Base-by-base conservation (phyloP, 2,797 vertebrate genomes). In the Poliocrania exsul region DNA sequence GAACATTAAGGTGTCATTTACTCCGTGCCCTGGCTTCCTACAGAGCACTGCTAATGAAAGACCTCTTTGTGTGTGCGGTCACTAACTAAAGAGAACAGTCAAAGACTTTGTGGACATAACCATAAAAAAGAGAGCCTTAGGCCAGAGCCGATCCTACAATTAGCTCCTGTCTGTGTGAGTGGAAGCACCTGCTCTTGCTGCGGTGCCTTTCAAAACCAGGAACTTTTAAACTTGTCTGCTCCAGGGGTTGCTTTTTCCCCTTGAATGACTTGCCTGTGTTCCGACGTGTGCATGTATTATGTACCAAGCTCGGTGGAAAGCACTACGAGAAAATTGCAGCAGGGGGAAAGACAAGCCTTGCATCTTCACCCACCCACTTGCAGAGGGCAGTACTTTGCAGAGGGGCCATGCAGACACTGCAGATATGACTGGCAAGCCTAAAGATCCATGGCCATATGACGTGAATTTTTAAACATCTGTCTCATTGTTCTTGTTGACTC, bases 1-100 rank as follows among this genome's bases (percentile, higher is more conserved):
- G 96, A 98, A 96, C 96, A 95, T 97, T 97, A 97, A 97, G 95
- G 88, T 98, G 97, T 98, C 97, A 96, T 97, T 98, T 97, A 97
- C 97, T 97, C 51, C 5, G 78, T 91, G 94, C 92, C 88, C 90
- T 89, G 92, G 94, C 96, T 97, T 97, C 94, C 92, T 95, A 95
- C 69, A 86, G 86, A 97, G 87, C 80, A 3, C 83, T 87, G 86
- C 88, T 96, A 96, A 97, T 97, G 97, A 98, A 98, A 98, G 97
- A 82, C 92, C 33, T 93, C 97, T 97, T 98, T 98, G 97, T 98
- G 83, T 79, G 74, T 72, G 73, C 49, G 57, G 94, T 94, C 95
- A 96, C 84, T 96, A 96, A 96, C 91, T 95, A 57, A 79, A 96
- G 92, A 95, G 94, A 96, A 61, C 96, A 96, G 93, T 90, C 92